A percentile compares a stretch with the other conserved stretches of the same genome.
phyloP scores from a whole-genome alignment of 2,113 vertebrate species.

The Peromyscus maniculatus region DNA sequence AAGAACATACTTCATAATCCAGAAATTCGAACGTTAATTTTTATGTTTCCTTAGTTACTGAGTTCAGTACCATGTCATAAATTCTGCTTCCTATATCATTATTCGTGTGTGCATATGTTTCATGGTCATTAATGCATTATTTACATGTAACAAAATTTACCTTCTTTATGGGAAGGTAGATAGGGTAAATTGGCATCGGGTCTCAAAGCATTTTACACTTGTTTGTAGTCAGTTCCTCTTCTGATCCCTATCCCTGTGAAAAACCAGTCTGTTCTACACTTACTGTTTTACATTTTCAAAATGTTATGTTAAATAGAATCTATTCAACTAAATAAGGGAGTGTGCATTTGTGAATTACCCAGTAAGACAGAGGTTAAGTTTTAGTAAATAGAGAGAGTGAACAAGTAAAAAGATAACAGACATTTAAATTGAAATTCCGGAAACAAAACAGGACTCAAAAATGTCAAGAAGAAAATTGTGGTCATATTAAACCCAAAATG shows the following conservation, averaged over 20 bases:
- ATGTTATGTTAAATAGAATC: neutral
- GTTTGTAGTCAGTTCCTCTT: neutral
- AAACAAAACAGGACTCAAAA: conserved; percentile 46
- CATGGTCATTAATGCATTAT: neutral
- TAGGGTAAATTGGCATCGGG: conserved; percentile 3
- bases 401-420: conserved; percentile 30
- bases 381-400: conserved; percentile 9
- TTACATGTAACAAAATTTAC: neutral
- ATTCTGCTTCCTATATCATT: neutral
- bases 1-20: neutral
- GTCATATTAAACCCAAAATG: neutral
- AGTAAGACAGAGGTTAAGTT: neutral
- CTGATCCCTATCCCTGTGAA: neutral
- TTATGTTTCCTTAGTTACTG: neutral
- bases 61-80: neutral
- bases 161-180: neutral
- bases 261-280: neutral
- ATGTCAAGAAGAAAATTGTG: conserved; percentile 24
- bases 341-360: neutral
- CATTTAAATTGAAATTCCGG: conserved; percentile 38
- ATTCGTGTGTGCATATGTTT: neutral
- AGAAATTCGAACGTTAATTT: neutral
- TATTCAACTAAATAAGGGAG: neutral
- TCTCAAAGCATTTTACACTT: neutral
- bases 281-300: conserved; percentile 23